Conservation (phyloP, 2,888 invertebrate species). For the Erannis defoliaria region DNA sequence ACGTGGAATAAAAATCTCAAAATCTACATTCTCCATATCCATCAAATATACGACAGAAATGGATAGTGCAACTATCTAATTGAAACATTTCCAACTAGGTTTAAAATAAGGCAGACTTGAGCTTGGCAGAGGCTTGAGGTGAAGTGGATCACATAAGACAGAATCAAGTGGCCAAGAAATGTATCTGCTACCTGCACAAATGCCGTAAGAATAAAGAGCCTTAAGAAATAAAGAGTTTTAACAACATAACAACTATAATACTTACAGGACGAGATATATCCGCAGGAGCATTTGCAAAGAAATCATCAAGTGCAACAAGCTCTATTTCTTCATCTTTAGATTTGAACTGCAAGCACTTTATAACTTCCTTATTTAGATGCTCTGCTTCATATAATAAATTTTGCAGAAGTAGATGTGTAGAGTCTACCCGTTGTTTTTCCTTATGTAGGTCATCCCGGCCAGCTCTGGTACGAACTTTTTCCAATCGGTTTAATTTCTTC, state of each 20-base stretch:
- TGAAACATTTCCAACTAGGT: no score
- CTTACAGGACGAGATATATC: slow-evolving; percentile 89
- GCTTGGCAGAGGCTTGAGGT: no score
- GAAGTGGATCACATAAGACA: no score
- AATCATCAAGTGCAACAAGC: slow-evolving; percentile 93
- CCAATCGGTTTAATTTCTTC: slow-evolving; percentile 95
- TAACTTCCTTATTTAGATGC: slow-evolving; percentile 97
- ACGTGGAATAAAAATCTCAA: no score
- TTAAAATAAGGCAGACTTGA: no score
- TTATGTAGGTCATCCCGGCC: slow-evolving; percentile 93
- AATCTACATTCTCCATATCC: no score
- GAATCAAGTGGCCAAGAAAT: no score
- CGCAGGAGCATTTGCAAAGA: slow-evolving; percentile 92
- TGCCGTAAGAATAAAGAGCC: no score
- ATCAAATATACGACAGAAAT: no score
- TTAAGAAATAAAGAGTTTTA: no score
- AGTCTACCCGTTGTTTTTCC: slow-evolving; percentile 96
- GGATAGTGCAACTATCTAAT: no score
- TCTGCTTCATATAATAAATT: slow-evolving; percentile 97
- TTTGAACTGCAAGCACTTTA: slow-evolving; percentile 97
- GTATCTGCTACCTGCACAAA: no score
- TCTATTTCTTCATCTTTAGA: slow-evolving; percentile 98
- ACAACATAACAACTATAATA: slow-evolving; percentile 32
- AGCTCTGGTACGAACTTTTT: slow-evolving; percentile 94
- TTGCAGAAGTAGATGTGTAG: slow-evolving; percentile 95